Conservation (phyloP, 30 jellyfish, hydroid and myxozoan species). For the Turritopsis dohrnii region DNA sequence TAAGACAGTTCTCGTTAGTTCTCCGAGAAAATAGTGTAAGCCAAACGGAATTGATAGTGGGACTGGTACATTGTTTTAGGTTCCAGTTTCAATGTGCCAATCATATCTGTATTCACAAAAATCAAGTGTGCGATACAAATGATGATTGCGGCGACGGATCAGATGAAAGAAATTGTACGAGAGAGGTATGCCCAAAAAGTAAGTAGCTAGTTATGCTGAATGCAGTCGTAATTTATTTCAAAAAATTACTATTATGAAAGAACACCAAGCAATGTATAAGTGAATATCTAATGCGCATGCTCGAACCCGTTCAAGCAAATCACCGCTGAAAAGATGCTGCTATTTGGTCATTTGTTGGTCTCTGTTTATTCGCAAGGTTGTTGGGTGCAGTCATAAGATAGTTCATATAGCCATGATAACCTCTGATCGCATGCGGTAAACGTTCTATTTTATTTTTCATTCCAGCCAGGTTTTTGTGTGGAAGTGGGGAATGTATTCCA, state of each 20-base stretch:
- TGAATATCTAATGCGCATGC: too few species aligned
- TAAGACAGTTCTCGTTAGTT: too few species aligned
- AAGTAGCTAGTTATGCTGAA: not conserved
- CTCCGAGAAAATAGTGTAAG: not conserved
- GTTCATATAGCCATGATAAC: too few species aligned
- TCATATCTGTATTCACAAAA: conserved; percentile 57
- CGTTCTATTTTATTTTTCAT: conserved; percentile 4
- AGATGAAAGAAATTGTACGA: conserved; percentile 71
- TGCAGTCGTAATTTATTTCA: not conserved
- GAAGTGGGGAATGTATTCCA: conserved; percentile 75
- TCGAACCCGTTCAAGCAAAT: too few species aligned
- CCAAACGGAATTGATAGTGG: not conserved
- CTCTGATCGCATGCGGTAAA: not conserved
- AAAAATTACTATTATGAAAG: not conserved
- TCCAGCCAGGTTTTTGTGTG: conserved; percentile 65
- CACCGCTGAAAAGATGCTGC: too few species aligned
- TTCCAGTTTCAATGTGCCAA: conserved; percentile 83
- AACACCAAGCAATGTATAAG: too few species aligned
- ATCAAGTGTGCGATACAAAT: conserved; percentile 67
- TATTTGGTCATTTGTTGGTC: too few species aligned
- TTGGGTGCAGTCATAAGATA: too few species aligned
- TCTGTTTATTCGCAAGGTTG: too few species aligned
- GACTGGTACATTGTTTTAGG: conserved; percentile 3
- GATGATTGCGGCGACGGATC: conserved; percentile 76
- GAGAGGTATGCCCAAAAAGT: conserved; percentile 48